Conservation (phyloP, 2,113 vertebrate species). For the Laticauda laticaudata region DNA sequence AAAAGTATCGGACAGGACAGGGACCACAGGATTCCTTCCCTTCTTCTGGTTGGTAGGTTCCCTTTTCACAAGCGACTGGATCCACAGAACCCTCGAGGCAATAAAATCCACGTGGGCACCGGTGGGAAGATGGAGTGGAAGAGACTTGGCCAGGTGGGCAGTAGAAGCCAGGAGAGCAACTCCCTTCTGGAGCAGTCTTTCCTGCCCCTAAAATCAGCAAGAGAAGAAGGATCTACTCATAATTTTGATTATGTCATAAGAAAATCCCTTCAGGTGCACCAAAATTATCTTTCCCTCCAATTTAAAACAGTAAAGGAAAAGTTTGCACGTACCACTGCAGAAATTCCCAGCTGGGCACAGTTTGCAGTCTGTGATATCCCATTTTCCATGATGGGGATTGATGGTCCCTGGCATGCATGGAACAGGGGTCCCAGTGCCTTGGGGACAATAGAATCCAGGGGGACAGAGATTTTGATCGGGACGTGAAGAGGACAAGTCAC, state of each 20-base stretch:
- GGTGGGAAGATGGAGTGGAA: conserved; percentile 1
- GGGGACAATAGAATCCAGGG: conserved; percentile 77
- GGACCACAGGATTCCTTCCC: conserved; percentile 39
- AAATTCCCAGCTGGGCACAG: conserved; percentile 73
- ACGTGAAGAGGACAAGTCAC: conserved; percentile 69
- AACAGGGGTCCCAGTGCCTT: conserved; percentile 64
- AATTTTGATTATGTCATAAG: background rate
- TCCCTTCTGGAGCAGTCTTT: conserved; percentile 32
- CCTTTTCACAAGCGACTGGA: conserved; percentile 71
- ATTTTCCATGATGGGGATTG: conserved; percentile 65
- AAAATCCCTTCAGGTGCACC: background rate
- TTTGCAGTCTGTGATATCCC: conserved; percentile 68
- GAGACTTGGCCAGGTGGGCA: conserved; percentile 57
- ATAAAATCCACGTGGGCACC: conserved; percentile 30
- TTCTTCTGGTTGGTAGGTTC: conserved; percentile 69
- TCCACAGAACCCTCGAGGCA: conserved; percentile 58
- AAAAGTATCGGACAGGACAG: conserved; percentile 66
- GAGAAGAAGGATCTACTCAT: background rate
- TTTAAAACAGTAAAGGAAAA: background rate
- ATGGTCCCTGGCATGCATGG: conserved; percentile 76
- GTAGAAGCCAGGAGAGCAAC: conserved; percentile 39
- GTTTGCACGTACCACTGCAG: conserved; percentile 67
- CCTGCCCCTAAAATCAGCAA: conserved; percentile 8
- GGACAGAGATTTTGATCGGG: conserved; percentile 70
- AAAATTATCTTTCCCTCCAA: background rate